phyloP scores from a whole-genome alignment of 1,140 invertebrate species.

The Tetragnatha versicolor region DNA sequence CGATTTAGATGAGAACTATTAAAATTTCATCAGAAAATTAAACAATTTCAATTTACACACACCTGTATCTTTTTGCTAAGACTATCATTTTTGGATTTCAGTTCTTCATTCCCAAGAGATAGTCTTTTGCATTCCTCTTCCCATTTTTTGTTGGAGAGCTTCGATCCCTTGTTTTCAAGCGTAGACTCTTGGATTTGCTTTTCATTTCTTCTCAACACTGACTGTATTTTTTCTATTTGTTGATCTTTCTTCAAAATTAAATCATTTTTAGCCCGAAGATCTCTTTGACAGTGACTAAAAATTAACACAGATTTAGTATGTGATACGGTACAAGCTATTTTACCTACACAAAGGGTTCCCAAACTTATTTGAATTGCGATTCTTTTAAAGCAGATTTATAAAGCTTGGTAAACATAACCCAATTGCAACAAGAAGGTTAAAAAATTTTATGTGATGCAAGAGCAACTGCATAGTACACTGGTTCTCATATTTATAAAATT shows the following conservation, averaged over 20 bases:
- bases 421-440: background rate
- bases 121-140: constrained; percentile 29
- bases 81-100: constrained; percentile 23
- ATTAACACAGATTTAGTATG: background rate
- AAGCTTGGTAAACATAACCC: background rate
- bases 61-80: constrained; percentile 17
- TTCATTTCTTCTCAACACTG: background rate
- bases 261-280: constrained; percentile 19
- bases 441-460: background rate
- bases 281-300: constrained; percentile 25
- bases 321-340: background rate
- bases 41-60: no score
- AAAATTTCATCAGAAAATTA: no score
- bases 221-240: constrained; percentile 19
- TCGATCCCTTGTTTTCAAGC: constrained; percentile 4
- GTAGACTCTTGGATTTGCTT: background rate
- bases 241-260: constrained; percentile 24
- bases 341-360: background rate
- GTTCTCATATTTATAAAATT: no score
- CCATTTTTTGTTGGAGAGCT: constrained; percentile 5
- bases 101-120: constrained; percentile 3
- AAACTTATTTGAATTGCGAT: background rate
- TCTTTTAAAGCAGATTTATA: background rate
- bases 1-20: no score
- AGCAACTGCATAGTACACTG: background rate